Base-by-base conservation (phyloP, 2,888 invertebrate species). In the Melanostoma scalare region DNA sequence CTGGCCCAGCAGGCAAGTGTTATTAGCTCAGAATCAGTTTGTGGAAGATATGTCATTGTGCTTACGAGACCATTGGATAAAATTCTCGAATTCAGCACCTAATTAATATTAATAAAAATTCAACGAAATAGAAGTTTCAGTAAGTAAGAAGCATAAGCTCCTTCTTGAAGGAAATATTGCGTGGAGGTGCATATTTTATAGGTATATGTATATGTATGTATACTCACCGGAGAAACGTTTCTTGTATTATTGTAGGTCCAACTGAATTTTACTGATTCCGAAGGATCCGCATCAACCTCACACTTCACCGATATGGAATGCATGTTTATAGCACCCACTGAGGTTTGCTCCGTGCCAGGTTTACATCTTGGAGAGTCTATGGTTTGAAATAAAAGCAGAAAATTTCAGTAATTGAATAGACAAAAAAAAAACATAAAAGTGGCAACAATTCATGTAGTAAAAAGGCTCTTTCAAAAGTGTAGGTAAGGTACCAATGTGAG, bases 1-100 rank as follows among this genome's bases (percentile, higher is more conserved):
- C 94, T 95, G 3, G 96, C 96, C 96, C 96, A 97, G 89, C 97
- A 97, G 4, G 96, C 95, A 31, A 97, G 92, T 87, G 96, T 96
- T 80, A 96, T 96, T 86, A 96, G 93, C 89, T 97, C 96, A 40
- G 92, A 88, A 92, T 92, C 92, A 63, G 91, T 90, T 87, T 91
- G 92, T 61, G 94, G 92, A 55, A 94, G 92, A 86, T 94, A 94
- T 85, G 93, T 92, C 63, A 94, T 93, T 0, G 93, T 93, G 88
- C 94, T 94, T 73, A 92, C 92, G 33, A 93, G 90, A 8, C 93
- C 94, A 88, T 91, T 92, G 71, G 92, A 91, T 85, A 91, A 90
- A 86, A 91, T 91, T 85, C 92, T 90, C 52, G 92, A 92, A 87
- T 91, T 92, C 76, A 91, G 92, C 85, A 95, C 92, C 88, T 91